A percentile compares a stretch with the other conserved stretches of the same genome.
Evolutionary conservation across 1,140 invertebrate genomes (phyloP).

Genomic region (Heliconius congener): DNA sequence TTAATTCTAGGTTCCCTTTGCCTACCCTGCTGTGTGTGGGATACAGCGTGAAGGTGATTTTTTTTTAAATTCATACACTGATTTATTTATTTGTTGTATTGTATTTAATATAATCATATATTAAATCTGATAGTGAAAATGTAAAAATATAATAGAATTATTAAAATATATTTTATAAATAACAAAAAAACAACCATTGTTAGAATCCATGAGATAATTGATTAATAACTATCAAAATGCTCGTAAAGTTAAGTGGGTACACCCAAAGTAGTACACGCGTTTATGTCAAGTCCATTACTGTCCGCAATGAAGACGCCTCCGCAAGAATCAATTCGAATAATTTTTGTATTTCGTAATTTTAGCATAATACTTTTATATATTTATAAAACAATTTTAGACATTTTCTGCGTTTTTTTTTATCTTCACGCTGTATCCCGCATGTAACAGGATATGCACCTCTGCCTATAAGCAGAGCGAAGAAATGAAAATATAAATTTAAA

Average conservation of each 20-base stretch:
- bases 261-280: conserved; percentile 49
- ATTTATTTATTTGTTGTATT: too few relatives aligned
- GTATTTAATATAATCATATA: not conserved
- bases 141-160: not conserved
- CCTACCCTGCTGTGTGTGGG: too few relatives aligned
- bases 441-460: too few relatives aligned
- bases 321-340: not conserved
- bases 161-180: not conserved
- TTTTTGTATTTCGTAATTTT: not conserved
- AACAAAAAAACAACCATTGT: not conserved
- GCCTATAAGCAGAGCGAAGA: too few relatives aligned
- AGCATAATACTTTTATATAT: not conserved
- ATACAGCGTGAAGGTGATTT: too few relatives aligned
- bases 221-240: conserved; percentile 55
- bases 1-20: too few relatives aligned
- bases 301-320: conserved; percentile 12
- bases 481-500: too few relatives aligned
- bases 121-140: not conserved
- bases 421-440: too few relatives aligned
- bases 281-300: conserved; percentile 48
- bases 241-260: conserved; percentile 52
- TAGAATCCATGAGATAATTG: not conserved
- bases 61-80: too few relatives aligned
- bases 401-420: too few relatives aligned
- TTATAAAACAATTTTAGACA: too few relatives aligned